Evolutionary conservation across 2,797 vertebrate genomes (phyloP).

Genomic region (Apodemus agrarius): DNA sequence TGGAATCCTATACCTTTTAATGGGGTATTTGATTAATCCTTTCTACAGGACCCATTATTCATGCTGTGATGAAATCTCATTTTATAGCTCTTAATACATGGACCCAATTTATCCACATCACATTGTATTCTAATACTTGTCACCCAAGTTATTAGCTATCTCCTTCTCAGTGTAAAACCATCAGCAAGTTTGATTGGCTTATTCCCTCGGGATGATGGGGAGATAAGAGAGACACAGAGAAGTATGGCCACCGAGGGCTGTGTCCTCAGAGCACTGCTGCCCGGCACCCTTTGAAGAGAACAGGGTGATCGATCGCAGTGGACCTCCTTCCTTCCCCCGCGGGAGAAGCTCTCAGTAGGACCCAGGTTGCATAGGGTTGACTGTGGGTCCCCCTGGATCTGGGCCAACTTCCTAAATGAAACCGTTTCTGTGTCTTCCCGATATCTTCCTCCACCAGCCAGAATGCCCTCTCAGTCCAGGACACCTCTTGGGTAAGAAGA

Average conservation of each 20-base stretch:
- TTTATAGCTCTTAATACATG: constrained; percentile 79
- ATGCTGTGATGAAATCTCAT: constrained; percentile 81
- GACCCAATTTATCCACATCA: constrained; percentile 79
- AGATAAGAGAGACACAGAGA: constrained; percentile 67
- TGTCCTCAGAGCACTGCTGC: background rate
- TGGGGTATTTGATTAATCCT: constrained; percentile 79
- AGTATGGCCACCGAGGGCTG: background rate
- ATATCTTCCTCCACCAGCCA: background rate
- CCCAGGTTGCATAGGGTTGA: background rate
- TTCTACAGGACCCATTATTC: constrained; percentile 80
- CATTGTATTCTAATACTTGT: constrained; percentile 81
- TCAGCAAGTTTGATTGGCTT: constrained; percentile 79
- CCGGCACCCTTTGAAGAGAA: background rate
- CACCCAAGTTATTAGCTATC: constrained; percentile 81
- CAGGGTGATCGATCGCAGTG: background rate
- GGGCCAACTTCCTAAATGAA: background rate
- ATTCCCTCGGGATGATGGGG: constrained; percentile 40
- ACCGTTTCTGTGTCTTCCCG: background rate
- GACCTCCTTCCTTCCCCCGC: background rate
- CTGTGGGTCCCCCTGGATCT: background rate
- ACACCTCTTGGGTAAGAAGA: background rate
- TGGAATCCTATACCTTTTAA: constrained; percentile 78
- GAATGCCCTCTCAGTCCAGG: background rate
- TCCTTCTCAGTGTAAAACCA: constrained; percentile 77
- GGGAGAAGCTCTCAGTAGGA: background rate